Conservation (phyloP, 2,797 vertebrate species). For the Acanthornis magna region DNA sequence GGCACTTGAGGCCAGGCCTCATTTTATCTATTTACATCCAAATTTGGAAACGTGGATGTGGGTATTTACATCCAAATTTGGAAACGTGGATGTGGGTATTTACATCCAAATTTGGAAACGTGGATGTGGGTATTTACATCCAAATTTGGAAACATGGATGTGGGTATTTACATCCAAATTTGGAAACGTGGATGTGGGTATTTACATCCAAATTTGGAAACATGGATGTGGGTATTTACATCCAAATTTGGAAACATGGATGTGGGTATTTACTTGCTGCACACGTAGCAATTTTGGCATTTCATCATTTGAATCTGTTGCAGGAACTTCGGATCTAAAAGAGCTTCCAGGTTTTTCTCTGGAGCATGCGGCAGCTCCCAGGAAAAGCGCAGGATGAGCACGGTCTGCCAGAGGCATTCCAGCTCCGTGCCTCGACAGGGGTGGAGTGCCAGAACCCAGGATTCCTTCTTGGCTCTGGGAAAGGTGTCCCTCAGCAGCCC, state of each 20-base stretch:
- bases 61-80: background rate
- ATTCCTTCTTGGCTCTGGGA: constrained; percentile 3
- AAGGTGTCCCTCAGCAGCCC: background rate
- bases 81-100: background rate
- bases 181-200: background rate
- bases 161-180: background rate
- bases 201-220: background rate
- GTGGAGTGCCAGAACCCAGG: background rate
- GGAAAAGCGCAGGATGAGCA: background rate
- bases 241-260: background rate
- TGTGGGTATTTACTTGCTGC: background rate
- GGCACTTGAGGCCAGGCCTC: background rate
- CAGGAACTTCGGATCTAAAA: background rate
- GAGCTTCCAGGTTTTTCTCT: background rate
- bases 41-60: background rate
- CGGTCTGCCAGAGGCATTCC: background rate
- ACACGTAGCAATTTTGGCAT: background rate
- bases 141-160: background rate
- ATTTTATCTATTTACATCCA: background rate
- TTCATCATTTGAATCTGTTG: background rate
- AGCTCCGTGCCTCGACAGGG: background rate
- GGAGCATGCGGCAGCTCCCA: background rate
- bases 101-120: background rate
- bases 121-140: background rate
- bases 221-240: background rate